phyloP scores from a whole-genome alignment of 2,113 vertebrate species.

The Paradoxurus hermaphroditus region DNA sequence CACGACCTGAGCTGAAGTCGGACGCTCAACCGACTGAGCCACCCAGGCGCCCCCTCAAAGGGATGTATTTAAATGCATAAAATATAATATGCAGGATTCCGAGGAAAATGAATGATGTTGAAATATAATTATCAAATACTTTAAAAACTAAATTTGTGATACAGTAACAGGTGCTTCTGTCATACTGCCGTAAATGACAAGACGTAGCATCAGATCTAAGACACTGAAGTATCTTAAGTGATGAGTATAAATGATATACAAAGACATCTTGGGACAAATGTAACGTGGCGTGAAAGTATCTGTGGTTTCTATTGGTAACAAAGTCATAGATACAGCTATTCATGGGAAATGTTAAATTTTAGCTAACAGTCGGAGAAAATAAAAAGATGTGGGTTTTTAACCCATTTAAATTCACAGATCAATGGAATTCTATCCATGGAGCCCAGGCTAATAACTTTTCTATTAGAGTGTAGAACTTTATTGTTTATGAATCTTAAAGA shows the following conservation, averaged over 20 bases:
- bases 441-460: not conserved
- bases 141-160: not conserved
- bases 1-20: too few relatives aligned
- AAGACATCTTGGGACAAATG: not conserved
- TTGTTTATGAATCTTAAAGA: not conserved
- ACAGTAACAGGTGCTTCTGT: not conserved
- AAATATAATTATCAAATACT: not conserved
- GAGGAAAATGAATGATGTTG: not conserved
- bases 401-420: not conserved
- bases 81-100: not conserved
- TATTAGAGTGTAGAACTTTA: not conserved
- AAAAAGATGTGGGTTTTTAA: not conserved
- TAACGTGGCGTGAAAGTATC: not conserved
- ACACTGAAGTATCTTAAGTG: not conserved
- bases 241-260: not conserved
- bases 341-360: not conserved
- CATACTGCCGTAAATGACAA: not conserved
- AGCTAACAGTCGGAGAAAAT: not conserved
- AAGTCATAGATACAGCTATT: not conserved
- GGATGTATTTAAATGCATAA: not conserved
- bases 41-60: too few relatives aligned
- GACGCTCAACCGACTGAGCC: too few relatives aligned
- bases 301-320: not conserved
- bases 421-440: not conserved
- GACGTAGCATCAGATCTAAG: not conserved